phyloP scores from a whole-genome alignment of 2,888 invertebrate genomes.

The Coelopa pilipes region DNA sequence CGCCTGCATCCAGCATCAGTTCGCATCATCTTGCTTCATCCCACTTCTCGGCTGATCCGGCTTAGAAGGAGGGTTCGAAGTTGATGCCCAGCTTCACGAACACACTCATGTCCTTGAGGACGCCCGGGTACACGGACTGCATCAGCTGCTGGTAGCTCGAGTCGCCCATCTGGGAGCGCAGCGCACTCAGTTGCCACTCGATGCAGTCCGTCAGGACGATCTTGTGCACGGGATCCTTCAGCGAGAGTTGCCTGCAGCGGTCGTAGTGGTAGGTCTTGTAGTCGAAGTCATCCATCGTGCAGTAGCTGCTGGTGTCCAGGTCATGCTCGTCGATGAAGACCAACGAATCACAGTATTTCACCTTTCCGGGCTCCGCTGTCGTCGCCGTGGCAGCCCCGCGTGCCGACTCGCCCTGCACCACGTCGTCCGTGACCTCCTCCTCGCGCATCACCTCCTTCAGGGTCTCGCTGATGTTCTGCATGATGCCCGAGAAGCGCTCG shows the following conservation, averaged over 20 bases:
- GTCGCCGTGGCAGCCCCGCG: constrained; percentile 4
- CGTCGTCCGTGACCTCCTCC: constrained; percentile 72
- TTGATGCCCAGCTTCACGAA: constrained; percentile 63
- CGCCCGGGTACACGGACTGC: constrained; percentile 78
- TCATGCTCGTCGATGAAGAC: constrained; percentile 66
- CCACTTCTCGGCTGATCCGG: no score
- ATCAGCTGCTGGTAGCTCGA: constrained; percentile 80
- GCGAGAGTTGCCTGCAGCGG: constrained; percentile 73
- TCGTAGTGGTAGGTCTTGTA: constrained; percentile 77
- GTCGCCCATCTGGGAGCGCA: constrained; percentile 81
- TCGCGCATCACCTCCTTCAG: constrained; percentile 82
- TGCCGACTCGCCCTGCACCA: not conserved
- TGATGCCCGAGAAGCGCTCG: constrained; percentile 77
- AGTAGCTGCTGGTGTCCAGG: constrained; percentile 59
- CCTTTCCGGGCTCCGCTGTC: constrained; percentile 34
- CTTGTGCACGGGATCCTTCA: constrained; percentile 83
- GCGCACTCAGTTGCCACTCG: constrained; percentile 75
- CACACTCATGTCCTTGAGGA: constrained; percentile 76
- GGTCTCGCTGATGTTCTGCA: constrained; percentile 80
- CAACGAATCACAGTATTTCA: constrained; percentile 64
- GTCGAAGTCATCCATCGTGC: constrained; percentile 69
- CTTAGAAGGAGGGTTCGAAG: constrained; percentile 40
- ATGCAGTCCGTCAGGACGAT: constrained; percentile 79
- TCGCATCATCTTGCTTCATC: no score
- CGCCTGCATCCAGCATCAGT: not conserved